Base-by-base conservation (phyloP, 2,888 invertebrate genomes). In the Germaria angustata region DNA sequence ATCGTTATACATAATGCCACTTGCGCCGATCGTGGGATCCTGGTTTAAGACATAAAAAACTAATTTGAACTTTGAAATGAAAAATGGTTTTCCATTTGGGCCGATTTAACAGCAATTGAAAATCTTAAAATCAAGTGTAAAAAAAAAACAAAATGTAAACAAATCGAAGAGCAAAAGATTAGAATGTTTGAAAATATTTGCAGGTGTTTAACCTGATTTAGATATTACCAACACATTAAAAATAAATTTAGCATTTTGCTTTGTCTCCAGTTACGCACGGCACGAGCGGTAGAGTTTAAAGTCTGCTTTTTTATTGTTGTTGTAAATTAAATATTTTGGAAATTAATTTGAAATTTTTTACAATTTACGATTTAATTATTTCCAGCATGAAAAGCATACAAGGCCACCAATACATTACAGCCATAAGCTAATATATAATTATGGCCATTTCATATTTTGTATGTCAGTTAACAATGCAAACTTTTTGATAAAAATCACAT, bases 121-220 rank as follows among this genome's bases (percentile, higher is more conserved):
- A n/a, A n/a, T n/a, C n/a, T n/a, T n/a, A n/a, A n/a, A n/a, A n/a
- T n/a, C n/a, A n/a, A n/a, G n/a, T n/a, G n/a, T n/a, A n/a, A n/a
- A n/a, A 39, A 39, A 13, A 13, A 4, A 13, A 39, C 13, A 11
- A 39, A 39, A 39, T 22, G 9, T 17, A 71, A 32, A 68, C 51
- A 65, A 44, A 57, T 39, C 11, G 15, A 22, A 59, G 13, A 22
- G 39, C 20, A 53, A 51, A 63, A 44, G 57, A 44, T 59, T 44
- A 6, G 22, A 36, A 65, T 32, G 5, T 32, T 55, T 44, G 22
- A 53, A 68, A 77, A 72, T 68, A 63, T 72, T 78, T 82, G 81
- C 81, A 82, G 81, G 81, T 82, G 81, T 82, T 82, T 82, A 78
- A 75, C 81, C 78, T 82, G 81, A 82, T 82, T 78, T 69, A 20